These are phyloP conservation scores for Forbesichthys papilliferus DNA, from an alignment of 2,113 vertebrate genomes.

Conservation along the genomic window DNA sequence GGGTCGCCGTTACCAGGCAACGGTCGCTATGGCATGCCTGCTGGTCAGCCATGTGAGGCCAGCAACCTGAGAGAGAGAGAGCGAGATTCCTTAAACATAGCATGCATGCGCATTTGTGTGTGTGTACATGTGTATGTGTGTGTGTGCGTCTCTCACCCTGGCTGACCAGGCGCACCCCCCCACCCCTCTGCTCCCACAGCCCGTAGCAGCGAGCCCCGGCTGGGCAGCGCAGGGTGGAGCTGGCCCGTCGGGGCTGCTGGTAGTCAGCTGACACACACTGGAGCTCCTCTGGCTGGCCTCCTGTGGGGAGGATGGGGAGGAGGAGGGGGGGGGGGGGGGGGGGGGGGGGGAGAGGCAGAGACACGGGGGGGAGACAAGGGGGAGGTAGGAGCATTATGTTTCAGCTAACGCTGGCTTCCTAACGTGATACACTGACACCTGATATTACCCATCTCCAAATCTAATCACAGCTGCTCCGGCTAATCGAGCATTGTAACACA, in stretches of 20 bases:
- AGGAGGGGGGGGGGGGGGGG: too few relatives aligned
- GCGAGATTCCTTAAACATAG: not conserved
- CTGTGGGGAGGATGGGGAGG: constrained; percentile 17
- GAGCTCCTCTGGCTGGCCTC: constrained; percentile 54
- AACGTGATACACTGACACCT: too few relatives aligned
- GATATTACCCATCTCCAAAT: too few relatives aligned
- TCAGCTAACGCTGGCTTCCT: too few relatives aligned
- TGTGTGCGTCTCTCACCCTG: constrained; percentile 58
- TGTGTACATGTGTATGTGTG: not conserved
- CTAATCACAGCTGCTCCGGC: too few relatives aligned
- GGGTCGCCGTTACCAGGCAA: constrained; percentile 84
- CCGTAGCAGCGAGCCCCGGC: constrained; percentile 65
- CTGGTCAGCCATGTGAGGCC: constrained; percentile 83
- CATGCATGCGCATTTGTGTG: not conserved
- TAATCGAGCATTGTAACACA: too few relatives aligned
- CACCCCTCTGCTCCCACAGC: constrained; percentile 64
- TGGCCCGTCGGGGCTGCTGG: constrained; percentile 50
- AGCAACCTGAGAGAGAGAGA: constrained; percentile 81
- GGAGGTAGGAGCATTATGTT: too few relatives aligned
- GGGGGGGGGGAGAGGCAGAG: not conserved
- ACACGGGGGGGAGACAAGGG: not conserved
- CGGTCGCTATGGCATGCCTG: constrained; percentile 85
- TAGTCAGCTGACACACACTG: constrained; percentile 61
- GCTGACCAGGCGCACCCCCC: constrained; percentile 55
- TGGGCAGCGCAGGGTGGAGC: constrained; percentile 64